Percentiles rank a stretch among this genome's conserved stretches.
These are phyloP conservation scores for Linepithema humile DNA, from an alignment of 1,140 invertebrate species.

Conservation along the genomic window DNA sequence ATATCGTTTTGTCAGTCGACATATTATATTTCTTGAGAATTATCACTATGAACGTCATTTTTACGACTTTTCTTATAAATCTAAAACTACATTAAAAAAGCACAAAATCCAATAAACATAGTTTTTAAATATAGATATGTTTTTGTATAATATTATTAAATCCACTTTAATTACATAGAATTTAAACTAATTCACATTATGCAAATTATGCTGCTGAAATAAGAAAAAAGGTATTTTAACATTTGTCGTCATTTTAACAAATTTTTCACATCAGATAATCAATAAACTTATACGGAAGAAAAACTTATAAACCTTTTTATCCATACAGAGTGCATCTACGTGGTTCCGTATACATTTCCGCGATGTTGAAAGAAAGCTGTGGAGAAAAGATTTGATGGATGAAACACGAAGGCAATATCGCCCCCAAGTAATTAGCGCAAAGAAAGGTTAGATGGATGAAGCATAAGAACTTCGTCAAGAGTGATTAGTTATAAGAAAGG, in stretches of 20 bases:
- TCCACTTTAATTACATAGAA: not conserved
- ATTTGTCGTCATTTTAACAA: not conserved
- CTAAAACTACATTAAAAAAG: not conserved
- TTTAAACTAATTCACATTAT: not conserved
- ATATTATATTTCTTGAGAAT: slow-evolving; percentile 21
- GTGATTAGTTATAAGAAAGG: slow-evolving; percentile 57
- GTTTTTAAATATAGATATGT: too few species aligned
- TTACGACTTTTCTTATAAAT: not conserved
- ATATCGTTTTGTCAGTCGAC: slow-evolving; percentile 4
- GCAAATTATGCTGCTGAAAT: not conserved
- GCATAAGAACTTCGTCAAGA: slow-evolving; percentile 44
- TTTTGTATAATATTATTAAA: not conserved
- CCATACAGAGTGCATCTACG: not conserved
- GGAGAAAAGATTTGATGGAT: slow-evolving; percentile 65
- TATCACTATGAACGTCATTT: not conserved
- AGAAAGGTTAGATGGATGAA: slow-evolving; percentile 58
- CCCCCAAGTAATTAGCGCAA: slow-evolving; percentile 55
- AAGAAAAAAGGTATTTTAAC: not conserved
- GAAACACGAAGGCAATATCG: slow-evolving; percentile 55
- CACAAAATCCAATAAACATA: not conserved
- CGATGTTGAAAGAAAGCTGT: slow-evolving; percentile 12
- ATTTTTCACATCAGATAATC: not conserved
- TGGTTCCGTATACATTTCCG: not conserved
- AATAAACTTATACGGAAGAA: not conserved
- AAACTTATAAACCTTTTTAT: not conserved